phyloP scores from a whole-genome alignment of 2,888 invertebrate species.

The Crioceris asparagi region DNA sequence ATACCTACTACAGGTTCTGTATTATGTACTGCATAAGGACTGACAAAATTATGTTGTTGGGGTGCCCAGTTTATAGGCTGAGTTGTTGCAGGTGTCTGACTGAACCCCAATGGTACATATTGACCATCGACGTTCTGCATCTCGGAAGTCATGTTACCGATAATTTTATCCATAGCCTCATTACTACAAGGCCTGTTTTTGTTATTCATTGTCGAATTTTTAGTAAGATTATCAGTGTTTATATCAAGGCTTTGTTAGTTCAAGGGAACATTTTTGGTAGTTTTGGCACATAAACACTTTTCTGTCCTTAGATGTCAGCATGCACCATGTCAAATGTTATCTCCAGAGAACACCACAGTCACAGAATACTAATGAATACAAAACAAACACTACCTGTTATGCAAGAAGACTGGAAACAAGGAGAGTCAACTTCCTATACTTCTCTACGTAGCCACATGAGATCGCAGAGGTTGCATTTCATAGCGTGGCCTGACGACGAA shows the following conservation, averaged over 20 bases:
- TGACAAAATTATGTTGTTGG: constrained; percentile 22
- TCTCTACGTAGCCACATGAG: no score
- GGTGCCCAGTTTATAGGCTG: constrained; percentile 26
- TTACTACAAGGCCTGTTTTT: constrained; percentile 28
- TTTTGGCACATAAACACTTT: constrained; percentile 26
- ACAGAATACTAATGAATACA: no score
- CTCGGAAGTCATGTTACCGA: constrained; percentile 49
- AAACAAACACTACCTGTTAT: no score
- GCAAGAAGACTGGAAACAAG: no score
- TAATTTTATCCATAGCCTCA: constrained; percentile 44
- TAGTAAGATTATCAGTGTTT: neutral
- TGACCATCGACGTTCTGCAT: constrained; percentile 46
- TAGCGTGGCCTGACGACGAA: no score
- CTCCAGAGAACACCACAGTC: constrained; percentile 4
- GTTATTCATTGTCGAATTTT: constrained; percentile 30
- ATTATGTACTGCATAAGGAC: constrained; percentile 24
- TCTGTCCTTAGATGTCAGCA: constrained; percentile 7
- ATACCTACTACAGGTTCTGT: constrained; percentile 15
- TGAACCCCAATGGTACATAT: constrained; percentile 45
- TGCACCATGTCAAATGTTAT: constrained; percentile 8
- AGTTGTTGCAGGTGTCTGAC: constrained; percentile 24
- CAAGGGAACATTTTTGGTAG: constrained; percentile 8
- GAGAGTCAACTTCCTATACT: no score
- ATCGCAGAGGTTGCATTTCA: no score
- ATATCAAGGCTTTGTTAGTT: neutral